These are phyloP conservation scores for Tetraodon nigroviridis DNA, from an alignment of 2,113 vertebrate genomes.

Conservation along the genomic window DNA sequence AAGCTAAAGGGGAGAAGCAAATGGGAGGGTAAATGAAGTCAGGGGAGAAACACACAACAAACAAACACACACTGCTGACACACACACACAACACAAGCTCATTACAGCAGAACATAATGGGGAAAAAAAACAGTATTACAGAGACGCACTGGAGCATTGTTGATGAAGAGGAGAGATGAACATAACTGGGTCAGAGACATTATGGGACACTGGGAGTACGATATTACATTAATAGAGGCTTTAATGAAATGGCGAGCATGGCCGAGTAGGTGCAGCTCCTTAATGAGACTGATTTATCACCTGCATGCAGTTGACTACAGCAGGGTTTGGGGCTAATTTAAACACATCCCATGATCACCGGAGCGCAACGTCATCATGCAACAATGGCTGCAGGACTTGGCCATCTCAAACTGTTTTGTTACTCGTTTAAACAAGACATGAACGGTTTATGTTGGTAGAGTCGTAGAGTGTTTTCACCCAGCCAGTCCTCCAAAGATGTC, in stretches of 20 bases:
- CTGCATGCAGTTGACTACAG: too few relatives aligned
- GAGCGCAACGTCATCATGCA: not conserved
- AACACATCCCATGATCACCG: not conserved
- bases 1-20: slow-evolving; percentile 63
- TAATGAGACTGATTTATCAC: too few relatives aligned
- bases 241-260: slow-evolving; percentile 5
- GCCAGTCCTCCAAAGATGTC: slow-evolving; percentile 82
- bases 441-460: too few relatives aligned
- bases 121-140: not conserved
- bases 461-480: slow-evolving; percentile 68
- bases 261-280: not conserved
- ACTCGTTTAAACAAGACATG: too few relatives aligned
- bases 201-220: slow-evolving; percentile 12
- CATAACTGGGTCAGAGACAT: slow-evolving; percentile 31
- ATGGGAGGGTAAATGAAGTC: slow-evolving; percentile 16
- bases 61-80: not conserved
- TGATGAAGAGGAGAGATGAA: slow-evolving; percentile 3
- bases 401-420: too few relatives aligned
- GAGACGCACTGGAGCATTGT: slow-evolving; percentile 13
- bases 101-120: not conserved
- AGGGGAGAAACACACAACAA: not conserved
- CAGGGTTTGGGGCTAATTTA: not conserved
- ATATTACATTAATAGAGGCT: slow-evolving; percentile 2
- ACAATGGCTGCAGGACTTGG: too few relatives aligned
- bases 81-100: not conserved